Percentiles rank a stretch among this genome's conserved stretches.
These are phyloP conservation scores for Lepidurus arcticus DNA, from an alignment of 1,140 invertebrate species.

Conservation along the genomic window DNA sequence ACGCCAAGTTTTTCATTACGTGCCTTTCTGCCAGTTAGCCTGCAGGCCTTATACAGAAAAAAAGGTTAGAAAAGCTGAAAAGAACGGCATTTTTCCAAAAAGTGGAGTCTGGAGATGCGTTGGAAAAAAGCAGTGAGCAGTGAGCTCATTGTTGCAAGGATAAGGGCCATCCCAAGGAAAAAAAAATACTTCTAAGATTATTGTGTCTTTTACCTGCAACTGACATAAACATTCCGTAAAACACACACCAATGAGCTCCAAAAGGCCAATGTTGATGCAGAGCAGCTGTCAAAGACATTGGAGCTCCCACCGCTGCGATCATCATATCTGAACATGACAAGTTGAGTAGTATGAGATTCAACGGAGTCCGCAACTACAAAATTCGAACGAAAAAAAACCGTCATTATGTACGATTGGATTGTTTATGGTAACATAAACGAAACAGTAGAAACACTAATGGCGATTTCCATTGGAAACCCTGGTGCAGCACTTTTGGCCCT, in stretches of 20 bases:
- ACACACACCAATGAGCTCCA: not conserved
- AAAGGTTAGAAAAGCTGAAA: too few relatives aligned
- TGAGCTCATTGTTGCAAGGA: too few relatives aligned
- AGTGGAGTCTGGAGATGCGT: too few relatives aligned
- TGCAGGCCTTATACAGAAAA: not conserved
- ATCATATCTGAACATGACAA: slow-evolving; percentile 10
- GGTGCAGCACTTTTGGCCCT: too few relatives aligned
- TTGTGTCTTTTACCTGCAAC: not conserved
- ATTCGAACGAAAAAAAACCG: not conserved
- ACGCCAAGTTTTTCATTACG: not conserved
- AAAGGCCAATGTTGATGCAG: not conserved
- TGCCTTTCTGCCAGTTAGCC: not conserved
- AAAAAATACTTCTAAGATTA: not conserved
- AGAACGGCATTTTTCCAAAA: too few relatives aligned
- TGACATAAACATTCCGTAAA: slow-evolving; percentile 6
- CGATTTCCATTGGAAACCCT: too few relatives aligned
- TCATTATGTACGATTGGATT: too few relatives aligned
- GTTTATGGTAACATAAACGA: too few relatives aligned
- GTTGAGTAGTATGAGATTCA: not conserved
- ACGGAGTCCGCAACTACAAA: not conserved
- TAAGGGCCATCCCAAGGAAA: not conserved
- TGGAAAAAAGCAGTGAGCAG: too few relatives aligned
- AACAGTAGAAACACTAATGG: too few relatives aligned
- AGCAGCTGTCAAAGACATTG: slow-evolving; percentile 5
- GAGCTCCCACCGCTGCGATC: slow-evolving; percentile 12